phyloP scores from a whole-genome alignment of 64 coral and sea anemone species.

The Pachyseris speciosa region DNA sequence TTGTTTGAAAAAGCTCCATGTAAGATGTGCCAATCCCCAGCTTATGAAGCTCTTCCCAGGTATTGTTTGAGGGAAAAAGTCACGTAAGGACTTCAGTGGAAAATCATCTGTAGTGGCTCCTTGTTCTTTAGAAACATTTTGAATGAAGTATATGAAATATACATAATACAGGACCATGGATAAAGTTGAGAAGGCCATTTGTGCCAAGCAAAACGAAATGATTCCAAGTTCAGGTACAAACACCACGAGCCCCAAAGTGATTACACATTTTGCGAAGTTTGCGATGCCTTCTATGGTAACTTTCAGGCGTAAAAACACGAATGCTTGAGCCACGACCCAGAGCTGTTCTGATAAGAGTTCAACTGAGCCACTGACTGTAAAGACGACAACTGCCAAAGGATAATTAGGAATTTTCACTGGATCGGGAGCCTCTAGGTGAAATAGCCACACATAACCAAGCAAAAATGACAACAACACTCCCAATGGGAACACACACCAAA shows the following conservation, averaged over 20 bases:
- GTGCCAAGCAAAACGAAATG: conserved; percentile 92
- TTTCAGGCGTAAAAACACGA: conserved; percentile 94
- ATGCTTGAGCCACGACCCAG: conserved; percentile 93
- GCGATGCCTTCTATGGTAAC: conserved; percentile 95
- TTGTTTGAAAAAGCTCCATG: conserved; percentile 97
- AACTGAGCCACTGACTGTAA: conserved; percentile 67
- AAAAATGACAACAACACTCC: conserved; percentile 63
- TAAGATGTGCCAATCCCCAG: conserved; percentile 74
- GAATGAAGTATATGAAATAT: conserved; percentile 76
- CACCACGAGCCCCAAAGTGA: conserved; percentile 78
- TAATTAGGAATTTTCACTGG: conserved; percentile 76
- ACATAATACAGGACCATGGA: conserved; percentile 83
- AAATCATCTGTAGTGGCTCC: conserved; percentile 46
- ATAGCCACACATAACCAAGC: conserved; percentile 86
- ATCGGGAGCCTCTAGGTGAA: conserved; percentile 78
- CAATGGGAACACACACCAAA: conserved; percentile 92
- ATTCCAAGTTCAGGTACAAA: conserved; percentile 80
- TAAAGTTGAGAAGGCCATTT: conserved; percentile 81
- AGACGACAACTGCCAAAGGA: conserved; percentile 72
- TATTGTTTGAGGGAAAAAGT: conserved; percentile 79
- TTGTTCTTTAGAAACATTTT: background rate
- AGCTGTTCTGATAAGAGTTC: conserved; percentile 94
- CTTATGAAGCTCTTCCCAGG: conserved; percentile 63
- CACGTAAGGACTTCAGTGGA: conserved; percentile 69
- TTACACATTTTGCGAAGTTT: conserved; percentile 89